Base-by-base conservation (phyloP, 2,888 invertebrate species). In the Sinopyrophorus schimmeli region DNA sequence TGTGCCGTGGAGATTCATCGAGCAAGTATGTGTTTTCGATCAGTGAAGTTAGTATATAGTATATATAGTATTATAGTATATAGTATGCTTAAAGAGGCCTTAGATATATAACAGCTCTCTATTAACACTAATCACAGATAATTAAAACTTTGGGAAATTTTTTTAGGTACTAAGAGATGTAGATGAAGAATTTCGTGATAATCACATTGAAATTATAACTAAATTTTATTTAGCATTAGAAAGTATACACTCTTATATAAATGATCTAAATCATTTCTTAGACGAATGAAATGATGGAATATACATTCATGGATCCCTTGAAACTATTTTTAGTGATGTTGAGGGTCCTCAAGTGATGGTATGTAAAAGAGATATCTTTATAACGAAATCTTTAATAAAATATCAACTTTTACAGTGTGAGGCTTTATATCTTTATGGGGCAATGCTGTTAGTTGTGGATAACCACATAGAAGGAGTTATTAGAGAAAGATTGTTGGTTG, bases 301-400 rank as follows among this genome's bases (percentile, higher is more conserved):
- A 48, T 96, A 90, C 66, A 93, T 98, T 62, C 96, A 98, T 69
- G 94, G 96, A 73, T 88, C 86, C 2, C 72, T 97, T 56, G 97
- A 98, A 72, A 86, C 87, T 37, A 86, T 97, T 7, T 79, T 92
- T 68, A 81, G 89, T 51, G 91, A 94, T 76, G 82, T 86, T 51
- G 97, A 98, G 79, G 97, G 97, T 15, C 92, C 93, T 73, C 97
- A 98, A 71, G 77, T 98, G 40, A 76, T 97, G 84, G 96, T 95
- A 78, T 72, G 92, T 91, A 76, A n/a, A n/a, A n/a, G n/a, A n/a
- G n/a, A n/a, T n/a, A n/a, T n/a, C n/a, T n/a, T n/a, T n/a, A n/a
- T n/a, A n/a, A n/a, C 68, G 72, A 69, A 50, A 32, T n/a, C n/a
- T n/a, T n/a, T n/a, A n/a, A n/a, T n/a, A n/a, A n/a, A n/a, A n/a